Evolutionary conservation across 2,888 invertebrate genomes (phyloP), one percentile per base, ranked within the genome.

Genomic region (Chirona hameri): DNA sequence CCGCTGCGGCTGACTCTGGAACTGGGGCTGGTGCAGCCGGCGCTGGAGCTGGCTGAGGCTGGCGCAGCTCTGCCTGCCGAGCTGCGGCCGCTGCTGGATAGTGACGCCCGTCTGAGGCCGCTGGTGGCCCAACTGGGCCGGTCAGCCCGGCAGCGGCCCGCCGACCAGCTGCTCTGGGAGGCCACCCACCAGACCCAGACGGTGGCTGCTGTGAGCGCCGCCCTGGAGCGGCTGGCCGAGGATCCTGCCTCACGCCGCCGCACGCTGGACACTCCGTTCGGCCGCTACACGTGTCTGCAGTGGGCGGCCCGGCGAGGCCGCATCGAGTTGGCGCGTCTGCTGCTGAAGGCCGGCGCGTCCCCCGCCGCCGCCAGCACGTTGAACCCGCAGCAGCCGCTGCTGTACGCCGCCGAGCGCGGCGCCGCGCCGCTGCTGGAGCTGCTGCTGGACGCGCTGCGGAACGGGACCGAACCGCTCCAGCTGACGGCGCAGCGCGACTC

Each of bases 251-350:
- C n/a, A 7, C 31, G 39, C 14, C 31, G 76, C 15, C 15, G 31
- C 18, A 1, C 15, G 39, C 39, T 76, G 21, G 76, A 76, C 76
- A 14, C 21, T 12, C 14, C 29, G 39, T 39, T 39, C 76, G 76
- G 76, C 76, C 39, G 9, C 39, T 39, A 76, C 76, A 76, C 76
- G 5, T 76, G 76, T 24, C 76, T 76, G 76, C 76, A 76, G 76
- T 76, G 76, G 76, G 39, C 76, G 39, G 76, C 39, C 21, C 76
- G 29, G 31, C 3, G 21, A 10, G 76, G 76, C 39, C 39, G 21
- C 21, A 10, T 15, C 18, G 39, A 76, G 14, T 9, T 76, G 76
- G 76, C 76, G 12, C 5, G 2, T 4, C 76, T 3, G 21, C 76
- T 76, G 76, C 76, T 76, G 76, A 9, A 7, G 9, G 76, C 39